Conservation (phyloP, 2,888 invertebrate species). For the Trissoscelio sp. region DNA sequence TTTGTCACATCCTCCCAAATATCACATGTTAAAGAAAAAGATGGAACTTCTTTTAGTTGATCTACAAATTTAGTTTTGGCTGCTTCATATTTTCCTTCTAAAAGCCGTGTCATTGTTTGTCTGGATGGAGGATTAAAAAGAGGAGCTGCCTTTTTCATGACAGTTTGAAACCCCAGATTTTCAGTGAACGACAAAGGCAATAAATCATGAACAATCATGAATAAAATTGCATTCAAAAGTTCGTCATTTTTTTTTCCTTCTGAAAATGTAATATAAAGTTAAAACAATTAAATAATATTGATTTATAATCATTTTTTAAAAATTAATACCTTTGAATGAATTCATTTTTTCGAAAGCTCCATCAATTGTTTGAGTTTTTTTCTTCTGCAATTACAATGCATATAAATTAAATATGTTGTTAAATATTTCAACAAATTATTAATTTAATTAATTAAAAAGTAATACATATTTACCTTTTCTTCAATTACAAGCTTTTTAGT, state of each 20-base stretch:
- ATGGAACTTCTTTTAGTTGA: conserved; percentile 1
- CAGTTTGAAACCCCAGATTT: conserved; percentile 66
- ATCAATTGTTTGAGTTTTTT: background rate
- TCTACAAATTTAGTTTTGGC: conserved; percentile 31
- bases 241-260: conserved; percentile 53
- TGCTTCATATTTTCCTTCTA: conserved; percentile 52
- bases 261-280: conserved; percentile 20
- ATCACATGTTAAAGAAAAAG: conserved; percentile 71
- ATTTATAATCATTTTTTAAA: background rate
- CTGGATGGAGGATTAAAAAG: conserved; percentile 67
- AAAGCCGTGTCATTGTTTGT: conserved; percentile 55
- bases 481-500: too few species aligned
- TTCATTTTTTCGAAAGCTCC: conserved; percentile 4
- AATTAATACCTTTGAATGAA: conserved; percentile 30
- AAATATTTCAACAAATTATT: too few species aligned
- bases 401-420: background rate
- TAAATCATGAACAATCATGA: conserved; percentile 68
- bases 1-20: conserved; percentile 73
- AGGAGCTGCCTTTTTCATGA: conserved; percentile 66
- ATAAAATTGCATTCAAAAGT: conserved; percentile 67
- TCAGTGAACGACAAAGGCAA: conserved; percentile 67
- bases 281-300: background rate
- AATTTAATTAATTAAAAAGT: too few species aligned
- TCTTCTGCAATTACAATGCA: background rate
- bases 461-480: too few species aligned